Base-by-base conservation (phyloP, 2,797 vertebrate species). In the Leucoraja ocellata region DNA sequence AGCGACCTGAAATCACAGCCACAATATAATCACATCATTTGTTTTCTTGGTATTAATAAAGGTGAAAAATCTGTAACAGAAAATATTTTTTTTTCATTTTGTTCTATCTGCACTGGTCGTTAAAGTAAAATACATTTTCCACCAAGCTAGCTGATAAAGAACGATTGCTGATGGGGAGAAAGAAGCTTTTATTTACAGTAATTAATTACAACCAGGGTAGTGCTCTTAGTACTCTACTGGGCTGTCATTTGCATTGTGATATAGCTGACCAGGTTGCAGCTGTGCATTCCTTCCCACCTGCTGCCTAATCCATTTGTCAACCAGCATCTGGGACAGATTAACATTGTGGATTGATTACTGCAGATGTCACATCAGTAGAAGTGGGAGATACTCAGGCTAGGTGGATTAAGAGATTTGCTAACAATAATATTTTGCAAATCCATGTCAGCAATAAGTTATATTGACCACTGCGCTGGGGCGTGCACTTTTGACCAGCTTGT, bases 311-410 rank as follows among this genome's bases (percentile, higher is more conserved):
- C 81, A 84, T 84, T 61, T 84, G 54, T 61, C 54, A 84, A 25
- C 32, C 32, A 79, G 32, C 78, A 79, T 36, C 81, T 84, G 54
- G 54, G 61, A 84, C 32, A 84, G 54, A 84, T 84, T 84, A 61
- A 84, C 81, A 84, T n/a, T 61, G 23, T 61, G 81, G 81, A 84
- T 61, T 84, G 81, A 84, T 84, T 25, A 84, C 61, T 84, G 81
- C 81, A 61, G 54, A 9, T 84, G 81, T 28, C 81, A 84, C 11
- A 58, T 84, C 54, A 58, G 81, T 54, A 61, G 81, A 61, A 61
- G 8, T 54, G 7, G 7, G 10, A 10, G 25, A 58, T 54, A 61
- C 7, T 21, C 71, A 73, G 54, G 13, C 23, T 61, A 10, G 10
- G 23, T 84, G 81, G 54, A 84, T 84, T 84, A 61, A 25, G 23